These are phyloP conservation scores for Eupithecia abbreviata DNA, from an alignment of 2,888 invertebrate genomes.

Conservation along the genomic window DNA sequence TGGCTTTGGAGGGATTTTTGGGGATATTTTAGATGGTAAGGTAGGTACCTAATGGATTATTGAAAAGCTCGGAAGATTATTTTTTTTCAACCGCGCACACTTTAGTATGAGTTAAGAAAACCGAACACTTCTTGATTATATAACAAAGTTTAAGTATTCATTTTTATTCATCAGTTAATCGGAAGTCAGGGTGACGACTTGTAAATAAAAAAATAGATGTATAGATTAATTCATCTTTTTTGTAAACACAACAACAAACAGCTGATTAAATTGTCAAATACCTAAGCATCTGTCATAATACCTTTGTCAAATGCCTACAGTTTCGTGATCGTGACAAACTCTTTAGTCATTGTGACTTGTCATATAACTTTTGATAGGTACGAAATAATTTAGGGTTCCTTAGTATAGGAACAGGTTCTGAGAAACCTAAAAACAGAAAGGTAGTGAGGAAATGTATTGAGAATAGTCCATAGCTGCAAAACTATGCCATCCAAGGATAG, in stretches of 20 bases:
- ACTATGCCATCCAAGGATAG: too few relatives aligned
- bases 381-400: slow-evolving; percentile 4
- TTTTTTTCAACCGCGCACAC: neutral
- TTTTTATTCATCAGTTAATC: neutral
- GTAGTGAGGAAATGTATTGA: neutral
- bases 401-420: neutral
- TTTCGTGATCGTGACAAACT: slow-evolving; percentile 2
- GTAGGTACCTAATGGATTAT: neutral
- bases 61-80: neutral
- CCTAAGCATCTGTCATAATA: neutral
- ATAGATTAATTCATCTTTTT: neutral
- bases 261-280: slow-evolving; percentile 8
- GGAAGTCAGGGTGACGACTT: neutral
- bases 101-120: neutral
- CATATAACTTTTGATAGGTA: neutral
- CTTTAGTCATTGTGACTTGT: neutral
- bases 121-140: neutral
- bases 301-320: neutral
- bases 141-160: neutral
- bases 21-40: neutral
- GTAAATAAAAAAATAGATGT: neutral
- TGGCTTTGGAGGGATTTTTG: neutral
- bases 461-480: neutral
- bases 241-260: neutral
- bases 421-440: neutral